A percentile compares a stretch with the other conserved stretches of the same genome.
These are phyloP conservation scores for Panzeria rudis DNA, from an alignment of 2,888 invertebrate genomes.

Conservation along the genomic window DNA sequence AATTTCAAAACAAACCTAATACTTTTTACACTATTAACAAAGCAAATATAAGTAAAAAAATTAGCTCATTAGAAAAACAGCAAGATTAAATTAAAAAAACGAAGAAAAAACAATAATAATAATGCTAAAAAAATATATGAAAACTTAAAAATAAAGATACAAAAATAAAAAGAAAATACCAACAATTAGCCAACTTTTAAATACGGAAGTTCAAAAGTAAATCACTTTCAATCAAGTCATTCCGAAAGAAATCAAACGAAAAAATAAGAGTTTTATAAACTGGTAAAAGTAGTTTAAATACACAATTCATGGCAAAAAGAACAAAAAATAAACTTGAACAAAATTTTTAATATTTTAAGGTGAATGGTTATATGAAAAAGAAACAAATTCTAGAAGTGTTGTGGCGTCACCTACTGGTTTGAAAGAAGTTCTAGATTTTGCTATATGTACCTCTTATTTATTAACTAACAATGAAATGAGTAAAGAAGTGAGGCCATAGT, in stretches of 20 bases:
- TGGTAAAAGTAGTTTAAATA: slow-evolving; percentile 20
- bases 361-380: not conserved
- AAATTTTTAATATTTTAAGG: not conserved
- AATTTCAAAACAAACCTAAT: not conserved
- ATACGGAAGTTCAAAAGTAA: slow-evolving; percentile 56
- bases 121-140: slow-evolving; percentile 26
- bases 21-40: not conserved
- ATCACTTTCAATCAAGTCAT: slow-evolving; percentile 32
- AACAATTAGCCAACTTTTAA: slow-evolving; percentile 50
- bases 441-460: not conserved
- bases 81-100: not conserved
- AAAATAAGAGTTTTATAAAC: not conserved
- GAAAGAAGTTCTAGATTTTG: not conserved
- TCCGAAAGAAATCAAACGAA: slow-evolving; percentile 13
- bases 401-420: not conserved
- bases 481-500: too few species aligned
- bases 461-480: too few species aligned
- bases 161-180: slow-evolving; percentile 32
- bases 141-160: slow-evolving; percentile 39
- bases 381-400: too few species aligned
- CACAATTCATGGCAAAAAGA: not conserved
- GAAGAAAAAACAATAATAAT: slow-evolving; percentile 46
- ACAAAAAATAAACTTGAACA: too few species aligned
- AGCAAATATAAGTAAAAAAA: not conserved
- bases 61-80: slow-evolving; percentile 55